A percentile compares a stretch with the other conserved stretches of the same genome.
These are phyloP conservation scores for Asobara japonica DNA, from an alignment of 1,140 invertebrate species.

Conservation along the genomic window DNA sequence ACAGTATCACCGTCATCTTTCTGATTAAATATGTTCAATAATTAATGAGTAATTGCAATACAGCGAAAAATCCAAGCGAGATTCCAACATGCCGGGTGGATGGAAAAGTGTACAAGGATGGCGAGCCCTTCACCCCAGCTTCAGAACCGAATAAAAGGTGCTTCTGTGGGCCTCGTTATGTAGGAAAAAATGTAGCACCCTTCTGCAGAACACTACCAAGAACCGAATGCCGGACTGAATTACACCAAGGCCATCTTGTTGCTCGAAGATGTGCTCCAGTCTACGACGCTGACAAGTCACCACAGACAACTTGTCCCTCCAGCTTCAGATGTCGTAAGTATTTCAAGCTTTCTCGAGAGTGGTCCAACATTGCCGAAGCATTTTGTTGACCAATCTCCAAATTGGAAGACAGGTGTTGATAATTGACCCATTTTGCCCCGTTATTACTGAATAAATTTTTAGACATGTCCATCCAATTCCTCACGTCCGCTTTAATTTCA, in stretches of 20 bases:
- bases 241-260: not conserved
- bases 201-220: conserved; percentile 40
- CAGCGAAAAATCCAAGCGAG: conserved; percentile 31
- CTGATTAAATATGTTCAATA: too few relatives aligned
- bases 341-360: not conserved
- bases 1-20: too few relatives aligned
- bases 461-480: conserved; percentile 2
- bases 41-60: not conserved
- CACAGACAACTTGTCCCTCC: conserved; percentile 37
- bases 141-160: conserved; percentile 35
- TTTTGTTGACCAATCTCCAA: too few relatives aligned
- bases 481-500: not conserved
- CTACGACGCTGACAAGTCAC: conserved; percentile 38
- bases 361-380: too few relatives aligned
- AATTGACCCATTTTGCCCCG: not conserved
- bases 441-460: too few relatives aligned
- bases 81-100: conserved; percentile 44
- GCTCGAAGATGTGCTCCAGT: conserved; percentile 45
- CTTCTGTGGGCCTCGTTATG: conserved; percentile 41
- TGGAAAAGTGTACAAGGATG: conserved; percentile 45
- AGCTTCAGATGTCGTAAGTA: conserved; percentile 51
- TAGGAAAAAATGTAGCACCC: conserved; percentile 48
- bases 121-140: conserved; percentile 38
- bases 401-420: too few relatives aligned
- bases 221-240: conserved; percentile 35